phyloP scores from a whole-genome alignment of 2,888 invertebrate species.

The Mimumesa dahlbomi region DNA sequence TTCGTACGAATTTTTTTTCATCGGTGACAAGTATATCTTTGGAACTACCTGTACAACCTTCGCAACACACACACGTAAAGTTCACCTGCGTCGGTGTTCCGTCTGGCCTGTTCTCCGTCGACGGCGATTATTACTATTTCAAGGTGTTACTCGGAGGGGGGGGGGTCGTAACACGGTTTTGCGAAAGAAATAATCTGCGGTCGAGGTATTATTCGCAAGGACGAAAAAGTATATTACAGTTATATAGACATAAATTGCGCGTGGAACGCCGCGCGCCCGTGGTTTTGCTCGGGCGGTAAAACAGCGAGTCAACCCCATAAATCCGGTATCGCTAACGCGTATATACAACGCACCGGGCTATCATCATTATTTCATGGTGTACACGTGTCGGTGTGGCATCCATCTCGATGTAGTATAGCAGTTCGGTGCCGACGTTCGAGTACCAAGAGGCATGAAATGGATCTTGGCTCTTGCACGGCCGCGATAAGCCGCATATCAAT shows the following conservation, averaged over 20 bases:
- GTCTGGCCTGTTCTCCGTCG: too few relatives aligned
- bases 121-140: too few relatives aligned
- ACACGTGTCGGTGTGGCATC: slow-evolving; percentile 15
- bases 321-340: slow-evolving; percentile 40
- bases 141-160: too few relatives aligned
- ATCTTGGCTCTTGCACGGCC: slow-evolving; percentile 38
- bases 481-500: slow-evolving; percentile 60
- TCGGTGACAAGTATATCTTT: too few relatives aligned
- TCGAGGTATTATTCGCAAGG: too few relatives aligned
- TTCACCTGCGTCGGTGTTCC: too few relatives aligned
- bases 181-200: too few relatives aligned
- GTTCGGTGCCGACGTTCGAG: slow-evolving; percentile 24
- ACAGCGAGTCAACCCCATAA: slow-evolving; percentile 53
- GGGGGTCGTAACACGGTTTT: too few relatives aligned
- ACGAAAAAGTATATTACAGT: slow-evolving; percentile 50
- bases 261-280: slow-evolving; percentile 13
- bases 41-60: too few relatives aligned
- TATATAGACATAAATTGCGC: slow-evolving; percentile 58
- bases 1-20: too few relatives aligned
- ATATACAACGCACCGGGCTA: slow-evolving; percentile 17
- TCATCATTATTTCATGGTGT: slow-evolving; percentile 58
- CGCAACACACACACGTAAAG: too few relatives aligned
- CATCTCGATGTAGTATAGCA: neutral
- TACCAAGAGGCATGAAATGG: slow-evolving; percentile 44
- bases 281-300: slow-evolving; percentile 54